Percentiles rank a stretch among this genome's conserved stretches.
Evolutionary conservation across 30 jellyfish, hydroid and myxozoan genomes (phyloP).

Genomic region (Cassiopea xamachana): DNA sequence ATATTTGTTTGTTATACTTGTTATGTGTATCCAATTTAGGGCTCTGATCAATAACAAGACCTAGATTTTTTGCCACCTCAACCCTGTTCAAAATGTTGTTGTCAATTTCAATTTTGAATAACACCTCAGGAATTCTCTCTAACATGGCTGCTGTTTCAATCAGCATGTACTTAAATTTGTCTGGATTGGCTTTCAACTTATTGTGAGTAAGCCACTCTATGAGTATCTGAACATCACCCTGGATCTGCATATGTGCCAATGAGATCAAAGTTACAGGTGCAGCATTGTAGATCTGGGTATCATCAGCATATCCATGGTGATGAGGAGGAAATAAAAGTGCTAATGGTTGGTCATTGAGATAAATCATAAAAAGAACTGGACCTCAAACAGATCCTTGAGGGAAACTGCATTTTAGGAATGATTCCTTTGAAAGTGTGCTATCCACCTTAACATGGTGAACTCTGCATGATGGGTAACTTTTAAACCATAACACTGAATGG

Average conservation of each 20-base stretch:
- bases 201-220: conserved; percentile 49
- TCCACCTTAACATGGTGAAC: conserved; percentile 31
- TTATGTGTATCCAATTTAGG: conserved; percentile 66
- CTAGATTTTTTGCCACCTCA: conserved; percentile 56
- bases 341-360: conserved; percentile 52
- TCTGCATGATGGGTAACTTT: conserved; percentile 16
- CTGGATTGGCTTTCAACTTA: conserved; percentile 70
- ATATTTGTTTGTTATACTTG: conserved; percentile 61
- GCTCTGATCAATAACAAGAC: conserved; percentile 62
- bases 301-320: conserved; percentile 76
- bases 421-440: conserved; percentile 29
- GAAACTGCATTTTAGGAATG: conserved; percentile 9
- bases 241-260: conserved; percentile 69
- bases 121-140: conserved; percentile 61
- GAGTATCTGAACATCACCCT: conserved; percentile 59
- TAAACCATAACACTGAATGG: conserved; percentile 45
- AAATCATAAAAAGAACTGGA: conserved; percentile 43
- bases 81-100: conserved; percentile 60
- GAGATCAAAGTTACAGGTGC: conserved; percentile 61
- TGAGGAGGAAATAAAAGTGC: conserved; percentile 64
- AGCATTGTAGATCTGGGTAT: conserved; percentile 70
- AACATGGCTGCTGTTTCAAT: conserved; percentile 64
- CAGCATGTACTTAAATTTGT: conserved; percentile 62
- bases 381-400: conserved; percentile 46
- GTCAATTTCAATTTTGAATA: conserved; percentile 53